Base-by-base conservation (phyloP, 2,888 invertebrate species). In the Xestia xanthographa region DNA sequence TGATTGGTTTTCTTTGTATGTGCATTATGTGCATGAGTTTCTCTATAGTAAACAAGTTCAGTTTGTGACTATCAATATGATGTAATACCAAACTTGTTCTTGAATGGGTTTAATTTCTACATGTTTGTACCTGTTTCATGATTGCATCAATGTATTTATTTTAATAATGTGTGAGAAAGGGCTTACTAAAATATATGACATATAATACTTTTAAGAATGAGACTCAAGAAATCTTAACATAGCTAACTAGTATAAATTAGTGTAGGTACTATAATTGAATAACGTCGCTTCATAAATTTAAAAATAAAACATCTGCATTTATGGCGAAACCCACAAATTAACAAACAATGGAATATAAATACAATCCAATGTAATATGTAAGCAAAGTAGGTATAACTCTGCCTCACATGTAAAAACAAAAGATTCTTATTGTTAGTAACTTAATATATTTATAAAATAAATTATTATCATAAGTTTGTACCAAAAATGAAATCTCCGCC, bases 121-220 rank as follows among this genome's bases (percentile, higher is more conserved):
- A 82, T 22, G 77, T 53, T 76, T 45, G 45, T 62, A 56, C 82
- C 26, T 43, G 45, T 53, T 38, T 56, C 53, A 48, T 34, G 34
- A 34, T 66, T 48, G 26, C 45, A 77, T 26, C 70, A 82, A 60
- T 60, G n/a, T n/a, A 45, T 65, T 71, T 38, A 29, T 48, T 12
- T 48, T 6, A 60, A 2, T 17, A 29, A 41, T 41, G 22, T 56
- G 0, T 34, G 6, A 29, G n/a, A 41, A 50, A 60, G 17, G 14
- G 3, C 12, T 60, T 38, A 34, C 14, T 3, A n/a, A n/a, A n/a
- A 17, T 22, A 20, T 41, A n/a, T 0, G 9, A 34, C 41, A 14
- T 45, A 8, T 34, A 34, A 38, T n/a, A 26, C 1, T 50, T 67
- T 60, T 2, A 43, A 79, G 26, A 45, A n/a, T 4, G 0, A 17